Conservation (phyloP, 2,797 vertebrate genomes). For the Atherinosoma microstoma region DNA sequence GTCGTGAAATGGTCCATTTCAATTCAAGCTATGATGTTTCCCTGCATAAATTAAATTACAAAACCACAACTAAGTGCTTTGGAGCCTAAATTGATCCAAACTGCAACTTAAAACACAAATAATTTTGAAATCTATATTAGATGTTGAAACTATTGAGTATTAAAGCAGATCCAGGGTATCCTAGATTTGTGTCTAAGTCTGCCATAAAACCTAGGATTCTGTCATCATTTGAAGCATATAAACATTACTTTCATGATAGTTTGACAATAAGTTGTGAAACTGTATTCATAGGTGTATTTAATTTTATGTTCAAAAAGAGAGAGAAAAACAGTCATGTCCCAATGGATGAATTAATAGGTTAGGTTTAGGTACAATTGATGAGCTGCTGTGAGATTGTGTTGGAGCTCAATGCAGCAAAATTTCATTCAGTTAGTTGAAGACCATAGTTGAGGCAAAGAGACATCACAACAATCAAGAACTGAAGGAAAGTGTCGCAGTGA, state of each 20-base stretch:
- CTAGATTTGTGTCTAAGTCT: background rate
- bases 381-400: background rate
- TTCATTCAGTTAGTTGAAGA: conserved; percentile 6
- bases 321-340: background rate
- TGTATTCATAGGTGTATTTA: background rate
- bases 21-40: too few species aligned
- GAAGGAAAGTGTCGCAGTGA: background rate
- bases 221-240: background rate
- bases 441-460: conserved; percentile 2
- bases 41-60: too few species aligned
- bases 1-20: too few species aligned
- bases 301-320: background rate
- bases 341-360: background rate
- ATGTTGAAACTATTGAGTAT: background rate
- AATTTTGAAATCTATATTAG: background rate
- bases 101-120: background rate
- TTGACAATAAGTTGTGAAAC: background rate
- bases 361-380: background rate
- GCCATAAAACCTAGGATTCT: background rate
- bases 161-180: background rate
- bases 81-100: too few species aligned
- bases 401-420: conserved; percentile 1
- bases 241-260: background rate
- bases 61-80: too few species aligned
- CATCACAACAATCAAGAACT: background rate